Conservation (phyloP, 2,888 invertebrate genomes). For the Oegoconia quadripuncta region DNA sequence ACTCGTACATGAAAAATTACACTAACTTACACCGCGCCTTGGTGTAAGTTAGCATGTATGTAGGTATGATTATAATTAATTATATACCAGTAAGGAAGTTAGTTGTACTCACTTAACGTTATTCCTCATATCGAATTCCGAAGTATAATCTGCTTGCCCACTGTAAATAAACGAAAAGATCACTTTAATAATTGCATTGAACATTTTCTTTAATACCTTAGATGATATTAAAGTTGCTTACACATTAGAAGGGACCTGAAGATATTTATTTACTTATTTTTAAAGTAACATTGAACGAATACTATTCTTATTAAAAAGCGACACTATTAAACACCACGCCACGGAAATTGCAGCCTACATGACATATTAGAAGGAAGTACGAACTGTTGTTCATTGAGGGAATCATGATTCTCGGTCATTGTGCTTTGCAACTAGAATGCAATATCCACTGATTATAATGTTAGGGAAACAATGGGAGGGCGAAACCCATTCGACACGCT, state of each 20-base stretch:
- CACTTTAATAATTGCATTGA: neutral
- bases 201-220: too few species aligned
- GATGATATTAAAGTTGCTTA: too few species aligned
- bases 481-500: constrained; percentile 34
- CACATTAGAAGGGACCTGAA: too few species aligned
- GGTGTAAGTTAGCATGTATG: too few species aligned
- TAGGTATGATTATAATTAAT: too few species aligned
- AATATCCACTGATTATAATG: constrained; percentile 51
- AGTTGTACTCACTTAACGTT: constrained; percentile 62
- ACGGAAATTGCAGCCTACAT: constrained; percentile 22
- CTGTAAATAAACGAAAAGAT: constrained; percentile 44
- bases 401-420: constrained; percentile 41
- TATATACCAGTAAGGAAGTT: too few species aligned
- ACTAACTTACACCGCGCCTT: neutral
- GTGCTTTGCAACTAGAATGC: constrained; percentile 39
- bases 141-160: constrained; percentile 64
- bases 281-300: too few species aligned
- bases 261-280: too few species aligned
- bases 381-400: constrained; percentile 32
- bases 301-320: neutral
- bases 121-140: constrained; percentile 70
- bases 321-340: neutral
- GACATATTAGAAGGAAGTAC: constrained; percentile 22
- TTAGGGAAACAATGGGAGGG: constrained; percentile 39
- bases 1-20: constrained; percentile 9